Evolutionary conservation across 2,113 vertebrate genomes (phyloP), one percentile per base, ranked within the genome.

Genomic region (Raja brachyura): DNA sequence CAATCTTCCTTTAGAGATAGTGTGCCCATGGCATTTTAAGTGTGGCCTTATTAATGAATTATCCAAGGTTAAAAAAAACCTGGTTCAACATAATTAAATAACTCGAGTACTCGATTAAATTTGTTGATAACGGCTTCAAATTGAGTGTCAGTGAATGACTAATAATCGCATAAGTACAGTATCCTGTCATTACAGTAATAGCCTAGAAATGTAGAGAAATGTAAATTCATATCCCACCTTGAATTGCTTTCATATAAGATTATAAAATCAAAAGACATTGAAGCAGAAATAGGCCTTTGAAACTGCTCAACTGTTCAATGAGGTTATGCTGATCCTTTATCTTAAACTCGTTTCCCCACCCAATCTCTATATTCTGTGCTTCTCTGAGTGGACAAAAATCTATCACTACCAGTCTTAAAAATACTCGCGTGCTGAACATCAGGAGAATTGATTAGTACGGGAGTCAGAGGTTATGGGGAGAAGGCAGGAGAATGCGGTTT

Each of bases 121-220:
- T 63, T 66, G 14, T 88, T 88, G 83, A 66, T 88, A 88, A 66
- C 28, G 63, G 28, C 59, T 88, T 88, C 83, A 88, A 88, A 63
- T 88, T 31, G 59, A 88, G 59, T 66, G 83, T 88, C 83, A 31
- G 59, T 63, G 59, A 63, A 88, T 88, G 83, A 31, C 83, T 63
- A 88, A 88, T 63, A 63, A 66, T 88, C n/a, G 61, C 28, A 63
- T 31, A 22, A 22, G 79, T 20, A 81, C 5, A 81, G 22, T 56
- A 83, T 22, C 48, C 48, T 28, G 22, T 83, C 20, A 20, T 83
- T 83, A 83, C 25, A 10, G 77, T 18, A 79, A 13, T 48, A 79
- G 77, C 18, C 14, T 18, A 5, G 77, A 56, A 79, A 79, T 79
- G 18, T 3, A 56, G 48, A 6, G 33, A 31, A 13, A 20, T 39